Evolutionary conservation across 2,797 vertebrate species (phyloP).

Genomic region (Neostethus bicornis): DNA sequence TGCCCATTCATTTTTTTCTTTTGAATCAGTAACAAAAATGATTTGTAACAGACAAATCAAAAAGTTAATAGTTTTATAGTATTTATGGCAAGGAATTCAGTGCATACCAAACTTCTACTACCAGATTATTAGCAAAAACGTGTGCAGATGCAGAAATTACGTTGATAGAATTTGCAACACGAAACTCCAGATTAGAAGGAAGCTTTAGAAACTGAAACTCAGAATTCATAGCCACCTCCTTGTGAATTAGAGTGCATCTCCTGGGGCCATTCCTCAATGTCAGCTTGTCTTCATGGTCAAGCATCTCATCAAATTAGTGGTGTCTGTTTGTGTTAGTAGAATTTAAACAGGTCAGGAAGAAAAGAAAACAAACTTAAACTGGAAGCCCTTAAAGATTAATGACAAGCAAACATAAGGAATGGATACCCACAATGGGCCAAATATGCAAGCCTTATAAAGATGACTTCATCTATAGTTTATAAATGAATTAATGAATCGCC

Average conservation of each 20-base stretch:
- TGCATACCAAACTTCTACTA: no score
- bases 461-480: constrained; percentile 55
- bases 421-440: constrained; percentile 53
- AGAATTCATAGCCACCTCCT: constrained; percentile 11
- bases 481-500: constrained; percentile 48
- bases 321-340: constrained; percentile 12
- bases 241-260: background rate
- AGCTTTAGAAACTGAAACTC: constrained; percentile 25
- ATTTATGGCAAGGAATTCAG: no score
- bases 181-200: background rate
- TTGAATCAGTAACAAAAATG: no score
- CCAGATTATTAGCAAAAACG: no score
- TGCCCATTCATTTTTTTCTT: no score
- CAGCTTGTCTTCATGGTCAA: constrained; percentile 48
- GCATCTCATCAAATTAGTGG: constrained; percentile 47
- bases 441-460: constrained; percentile 48
- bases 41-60: no score
- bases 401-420: constrained; percentile 35
- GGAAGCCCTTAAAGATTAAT: constrained; percentile 30
- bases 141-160: background rate
- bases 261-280: constrained; percentile 47
- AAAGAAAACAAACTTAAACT: constrained; percentile 23
- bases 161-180: constrained; percentile 38
- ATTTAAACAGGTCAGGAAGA: constrained; percentile 8
- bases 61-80: no score